phyloP scores from a whole-genome alignment of 2,888 invertebrate genomes.

The Fragum sueziense region DNA sequence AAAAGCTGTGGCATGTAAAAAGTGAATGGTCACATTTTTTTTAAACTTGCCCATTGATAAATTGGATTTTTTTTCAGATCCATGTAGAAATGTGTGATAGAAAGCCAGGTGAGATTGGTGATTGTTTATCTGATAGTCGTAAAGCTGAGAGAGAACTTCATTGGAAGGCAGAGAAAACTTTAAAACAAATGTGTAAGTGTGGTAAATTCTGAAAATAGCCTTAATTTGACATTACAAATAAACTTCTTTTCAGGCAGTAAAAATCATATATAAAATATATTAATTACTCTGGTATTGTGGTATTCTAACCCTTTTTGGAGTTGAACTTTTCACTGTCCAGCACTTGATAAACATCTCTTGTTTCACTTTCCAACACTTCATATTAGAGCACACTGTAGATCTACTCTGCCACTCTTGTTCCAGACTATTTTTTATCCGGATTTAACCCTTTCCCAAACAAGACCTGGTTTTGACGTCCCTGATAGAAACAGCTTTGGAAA shows the following conservation, averaged over 20 bases:
- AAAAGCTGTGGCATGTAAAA: too few relatives aligned
- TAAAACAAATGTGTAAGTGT: constrained; percentile 96
- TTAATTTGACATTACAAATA: not conserved
- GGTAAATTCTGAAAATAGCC: constrained; percentile 66
- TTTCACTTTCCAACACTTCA: not conserved
- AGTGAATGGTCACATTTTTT: too few relatives aligned
- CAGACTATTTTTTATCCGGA: not conserved
- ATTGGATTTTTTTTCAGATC: constrained; percentile 82
- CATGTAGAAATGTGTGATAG: constrained; percentile 89
- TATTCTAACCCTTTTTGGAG: not conserved
- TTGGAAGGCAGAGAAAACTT: constrained; percentile 90
- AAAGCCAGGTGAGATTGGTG: constrained; percentile 93
- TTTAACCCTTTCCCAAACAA: not conserved
- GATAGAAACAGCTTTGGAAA: too few relatives aligned
- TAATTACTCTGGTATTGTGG: not conserved
- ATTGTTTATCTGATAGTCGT: constrained; percentile 93
- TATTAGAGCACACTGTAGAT: too few relatives aligned
- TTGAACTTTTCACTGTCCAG: not conserved
- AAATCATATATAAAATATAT: not conserved
- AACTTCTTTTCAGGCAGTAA: not conserved
- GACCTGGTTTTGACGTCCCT: too few relatives aligned
- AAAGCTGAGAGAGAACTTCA: constrained; percentile 91
- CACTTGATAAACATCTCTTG: not conserved
- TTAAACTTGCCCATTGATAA: too few relatives aligned
- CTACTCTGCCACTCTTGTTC: too few relatives aligned